A percentile compares a stretch with the other conserved stretches of the same genome.
phyloP scores from a whole-genome alignment of 2,113 vertebrate genomes.

The Bothrops jararaca region DNA sequence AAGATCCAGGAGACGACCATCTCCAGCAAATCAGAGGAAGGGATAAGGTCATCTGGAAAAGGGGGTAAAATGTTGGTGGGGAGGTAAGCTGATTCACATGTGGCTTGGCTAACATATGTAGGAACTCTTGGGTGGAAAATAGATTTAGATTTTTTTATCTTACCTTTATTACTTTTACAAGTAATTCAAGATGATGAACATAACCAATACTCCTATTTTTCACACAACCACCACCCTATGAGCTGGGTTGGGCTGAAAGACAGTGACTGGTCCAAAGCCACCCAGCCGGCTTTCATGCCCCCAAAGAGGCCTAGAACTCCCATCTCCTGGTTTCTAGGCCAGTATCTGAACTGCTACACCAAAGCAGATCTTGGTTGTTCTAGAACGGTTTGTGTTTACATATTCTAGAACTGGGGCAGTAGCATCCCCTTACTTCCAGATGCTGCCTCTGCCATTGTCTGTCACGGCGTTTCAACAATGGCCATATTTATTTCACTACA shows the following conservation, averaged over 20 bases:
- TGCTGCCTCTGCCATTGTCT: background rate
- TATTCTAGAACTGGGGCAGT: background rate
- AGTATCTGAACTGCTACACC: background rate
- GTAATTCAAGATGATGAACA: background rate
- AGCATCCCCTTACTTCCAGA: background rate
- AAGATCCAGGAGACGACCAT: slow-evolving; percentile 93
- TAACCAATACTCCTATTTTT: background rate
- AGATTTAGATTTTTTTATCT: background rate
- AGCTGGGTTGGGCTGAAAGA: background rate
- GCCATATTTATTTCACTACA: background rate
- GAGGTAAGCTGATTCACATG: background rate
- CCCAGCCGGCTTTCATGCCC: background rate
- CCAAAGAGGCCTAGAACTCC: background rate
- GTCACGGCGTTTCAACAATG: background rate
- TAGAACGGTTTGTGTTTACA: background rate
- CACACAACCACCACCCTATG: background rate
- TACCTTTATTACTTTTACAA: background rate
- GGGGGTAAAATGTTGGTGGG: background rate
- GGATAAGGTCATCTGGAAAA: slow-evolving; percentile 86
- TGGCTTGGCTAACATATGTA: background rate
- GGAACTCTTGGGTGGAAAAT: background rate
- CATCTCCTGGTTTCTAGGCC: background rate
- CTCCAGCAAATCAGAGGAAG: slow-evolving; percentile 86
- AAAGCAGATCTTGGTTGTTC: background rate
- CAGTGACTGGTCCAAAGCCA: background rate